phyloP scores from a whole-genome alignment of 2,797 vertebrate species.

The Squalus acanthias region DNA sequence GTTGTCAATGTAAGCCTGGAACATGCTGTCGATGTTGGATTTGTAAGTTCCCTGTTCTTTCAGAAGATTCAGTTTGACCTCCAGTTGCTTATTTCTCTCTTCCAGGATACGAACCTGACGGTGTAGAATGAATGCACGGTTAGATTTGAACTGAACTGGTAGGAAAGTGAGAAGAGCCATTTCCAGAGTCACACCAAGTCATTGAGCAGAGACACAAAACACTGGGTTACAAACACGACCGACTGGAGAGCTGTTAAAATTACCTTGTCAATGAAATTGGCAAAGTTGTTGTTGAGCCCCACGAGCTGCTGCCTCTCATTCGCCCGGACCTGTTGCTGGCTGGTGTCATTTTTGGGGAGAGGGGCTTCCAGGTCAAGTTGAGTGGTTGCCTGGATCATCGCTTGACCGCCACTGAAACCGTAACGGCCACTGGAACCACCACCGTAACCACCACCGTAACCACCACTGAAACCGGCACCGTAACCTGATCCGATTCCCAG shows the following conservation, averaged over 20 bases:
- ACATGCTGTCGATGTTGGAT: conserved; percentile 69
- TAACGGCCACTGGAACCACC: background rate
- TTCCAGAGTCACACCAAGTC: background rate
- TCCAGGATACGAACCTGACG: conserved; percentile 84
- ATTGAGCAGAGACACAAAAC: background rate
- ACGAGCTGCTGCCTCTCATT: background rate
- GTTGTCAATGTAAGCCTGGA: conserved; percentile 64
- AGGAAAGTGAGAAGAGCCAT: background rate
- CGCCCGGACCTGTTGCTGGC: background rate
- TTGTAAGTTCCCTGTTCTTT: conserved; percentile 61
- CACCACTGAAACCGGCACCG: no score
- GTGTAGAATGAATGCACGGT: background rate
- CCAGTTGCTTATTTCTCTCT: conserved; percentile 91
- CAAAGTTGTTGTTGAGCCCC: conserved; percentile 20
- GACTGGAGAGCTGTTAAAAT: background rate
- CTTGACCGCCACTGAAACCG: background rate
- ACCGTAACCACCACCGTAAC: background rate
- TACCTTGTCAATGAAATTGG: background rate
- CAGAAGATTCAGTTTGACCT: conserved; percentile 83
- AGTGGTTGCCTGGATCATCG: background rate
- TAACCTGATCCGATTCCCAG: no score
- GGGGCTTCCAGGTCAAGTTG: background rate
- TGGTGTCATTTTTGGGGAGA: background rate
- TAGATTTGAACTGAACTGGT: background rate
- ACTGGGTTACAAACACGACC: background rate